Percentiles rank a stretch among this genome's conserved stretches.
Conservation (phyloP, 2,888 invertebrate genomes). For the Agrilus mali region DNA sequence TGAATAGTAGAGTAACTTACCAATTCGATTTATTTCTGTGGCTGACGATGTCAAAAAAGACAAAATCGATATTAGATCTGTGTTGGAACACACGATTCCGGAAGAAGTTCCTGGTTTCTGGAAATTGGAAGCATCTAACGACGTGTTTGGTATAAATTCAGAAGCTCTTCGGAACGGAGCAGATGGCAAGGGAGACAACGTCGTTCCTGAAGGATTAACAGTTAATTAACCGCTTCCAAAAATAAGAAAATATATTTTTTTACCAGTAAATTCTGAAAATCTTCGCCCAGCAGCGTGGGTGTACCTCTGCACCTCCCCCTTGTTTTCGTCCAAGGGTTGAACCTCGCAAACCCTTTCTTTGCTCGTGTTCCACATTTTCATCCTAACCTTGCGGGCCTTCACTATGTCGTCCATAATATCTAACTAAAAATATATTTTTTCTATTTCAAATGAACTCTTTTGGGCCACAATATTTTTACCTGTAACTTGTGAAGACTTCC, state of each 20-base stretch:
- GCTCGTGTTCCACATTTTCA: slow-evolving; percentile 76
- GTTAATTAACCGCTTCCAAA: too few relatives aligned
- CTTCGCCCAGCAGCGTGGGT: slow-evolving; percentile 37
- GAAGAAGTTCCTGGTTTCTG: slow-evolving; percentile 17
- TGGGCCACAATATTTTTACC: slow-evolving; percentile 57
- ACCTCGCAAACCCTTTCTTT: slow-evolving; percentile 68
- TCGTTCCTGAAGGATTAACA: slow-evolving; percentile 23
- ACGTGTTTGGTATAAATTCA: slow-evolving; percentile 48
- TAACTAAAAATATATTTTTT: slow-evolving; percentile 42
- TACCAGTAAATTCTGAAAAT: slow-evolving; percentile 59
- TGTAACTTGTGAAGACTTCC: slow-evolving; percentile 75
- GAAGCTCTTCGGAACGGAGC: slow-evolving; percentile 53
- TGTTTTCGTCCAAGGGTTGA: slow-evolving; percentile 60
- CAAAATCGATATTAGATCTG: slow-evolving; percentile 67
- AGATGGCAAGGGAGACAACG: slow-evolving; percentile 46
- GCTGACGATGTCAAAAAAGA: slow-evolving; percentile 69
- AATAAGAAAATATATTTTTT: too few relatives aligned
- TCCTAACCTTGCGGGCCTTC: slow-evolving; percentile 65
- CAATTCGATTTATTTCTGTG: slow-evolving; percentile 52
- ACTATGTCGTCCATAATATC: slow-evolving; percentile 86
- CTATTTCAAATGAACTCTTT: too few relatives aligned
- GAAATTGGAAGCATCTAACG: slow-evolving; percentile 25
- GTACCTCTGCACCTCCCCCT: slow-evolving; percentile 46
- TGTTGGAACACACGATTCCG: slow-evolving; percentile 71
- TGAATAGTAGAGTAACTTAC: slow-evolving; percentile 24